Evolutionary conservation across 2,888 invertebrate species (phyloP).

Genomic region (Phengaris arion): DNA sequence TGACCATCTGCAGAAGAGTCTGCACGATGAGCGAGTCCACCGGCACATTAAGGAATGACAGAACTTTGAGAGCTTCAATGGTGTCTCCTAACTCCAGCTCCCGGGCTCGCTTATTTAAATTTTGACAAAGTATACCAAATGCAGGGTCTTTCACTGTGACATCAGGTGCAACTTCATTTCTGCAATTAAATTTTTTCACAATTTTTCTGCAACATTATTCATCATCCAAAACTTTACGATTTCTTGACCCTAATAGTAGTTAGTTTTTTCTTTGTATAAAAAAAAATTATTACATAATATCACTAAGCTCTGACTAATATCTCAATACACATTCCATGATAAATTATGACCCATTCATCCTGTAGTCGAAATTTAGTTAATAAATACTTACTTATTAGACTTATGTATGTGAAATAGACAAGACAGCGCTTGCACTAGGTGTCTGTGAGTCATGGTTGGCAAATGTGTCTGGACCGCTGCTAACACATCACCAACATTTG

Average conservation of each 20-base stretch:
- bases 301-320: too few relatives aligned
- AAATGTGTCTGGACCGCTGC: slow-evolving; percentile 66
- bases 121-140: slow-evolving; percentile 79
- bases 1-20: slow-evolving; percentile 81
- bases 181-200: slow-evolving; percentile 38
- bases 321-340: too few relatives aligned
- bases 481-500: slow-evolving; percentile 64
- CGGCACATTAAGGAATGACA: slow-evolving; percentile 80
- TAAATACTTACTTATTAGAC: slow-evolving; percentile 59
- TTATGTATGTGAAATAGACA: slow-evolving; percentile 79
- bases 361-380: neutral
- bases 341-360: too few relatives aligned
- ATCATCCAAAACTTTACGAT: too few relatives aligned
- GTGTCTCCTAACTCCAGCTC: slow-evolving; percentile 74
- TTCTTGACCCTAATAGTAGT: too few relatives aligned
- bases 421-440: slow-evolving; percentile 78
- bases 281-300: too few relatives aligned
- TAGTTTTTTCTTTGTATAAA: too few relatives aligned
- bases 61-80: slow-evolving; percentile 79
- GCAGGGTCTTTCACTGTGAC: slow-evolving; percentile 74
- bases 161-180: slow-evolving; percentile 51
- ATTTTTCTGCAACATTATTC: too few relatives aligned
- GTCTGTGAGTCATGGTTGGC: slow-evolving; percentile 70
- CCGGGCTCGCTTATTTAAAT: slow-evolving; percentile 76
- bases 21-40: slow-evolving; percentile 80